phyloP scores from a whole-genome alignment of 1,140 invertebrate genomes.

The Fopius arisanus region DNA sequence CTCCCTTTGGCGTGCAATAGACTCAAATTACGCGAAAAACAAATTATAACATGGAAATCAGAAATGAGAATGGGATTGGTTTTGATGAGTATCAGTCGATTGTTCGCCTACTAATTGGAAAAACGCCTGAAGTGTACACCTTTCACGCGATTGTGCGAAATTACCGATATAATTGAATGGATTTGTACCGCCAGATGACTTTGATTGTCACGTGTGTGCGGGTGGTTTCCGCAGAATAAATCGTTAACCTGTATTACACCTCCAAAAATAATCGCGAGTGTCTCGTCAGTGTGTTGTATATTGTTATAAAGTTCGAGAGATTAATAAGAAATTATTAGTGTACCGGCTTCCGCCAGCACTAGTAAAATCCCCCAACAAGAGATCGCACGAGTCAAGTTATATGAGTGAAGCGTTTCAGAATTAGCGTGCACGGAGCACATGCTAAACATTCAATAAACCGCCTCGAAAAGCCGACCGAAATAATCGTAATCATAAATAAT shows the following conservation, averaged over 20 bases:
- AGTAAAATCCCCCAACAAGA: background rate
- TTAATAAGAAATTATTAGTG: background rate
- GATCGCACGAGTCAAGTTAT: background rate
- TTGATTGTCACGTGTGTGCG: background rate
- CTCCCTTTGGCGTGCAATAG: background rate
- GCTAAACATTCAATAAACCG: slow-evolving; percentile 62
- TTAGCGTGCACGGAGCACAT: slow-evolving; percentile 58
- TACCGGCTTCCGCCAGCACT: background rate
- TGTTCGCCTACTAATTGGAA: slow-evolving; percentile 44
- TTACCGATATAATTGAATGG: background rate
- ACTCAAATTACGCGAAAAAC: background rate
- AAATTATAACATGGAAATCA: background rate
- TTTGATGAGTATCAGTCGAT: slow-evolving; percentile 5
- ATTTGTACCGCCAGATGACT: background rate
- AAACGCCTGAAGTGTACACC: slow-evolving; percentile 43
- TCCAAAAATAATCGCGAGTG: background rate
- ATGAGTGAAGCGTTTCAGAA: slow-evolving; percentile 46
- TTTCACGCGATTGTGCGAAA: slow-evolving; percentile 45
- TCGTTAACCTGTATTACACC: background rate
- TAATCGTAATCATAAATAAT: slow-evolving; percentile 65
- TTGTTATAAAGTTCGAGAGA: background rate
- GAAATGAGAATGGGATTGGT: background rate
- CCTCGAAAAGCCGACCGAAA: slow-evolving; percentile 56
- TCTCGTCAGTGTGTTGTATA: background rate
- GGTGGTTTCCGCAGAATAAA: background rate